A percentile compares a stretch with the other conserved stretches of the same genome.
These are phyloP conservation scores for Drosophila rellima DNA, from an alignment of 2,888 invertebrate species.

Conservation along the genomic window DNA sequence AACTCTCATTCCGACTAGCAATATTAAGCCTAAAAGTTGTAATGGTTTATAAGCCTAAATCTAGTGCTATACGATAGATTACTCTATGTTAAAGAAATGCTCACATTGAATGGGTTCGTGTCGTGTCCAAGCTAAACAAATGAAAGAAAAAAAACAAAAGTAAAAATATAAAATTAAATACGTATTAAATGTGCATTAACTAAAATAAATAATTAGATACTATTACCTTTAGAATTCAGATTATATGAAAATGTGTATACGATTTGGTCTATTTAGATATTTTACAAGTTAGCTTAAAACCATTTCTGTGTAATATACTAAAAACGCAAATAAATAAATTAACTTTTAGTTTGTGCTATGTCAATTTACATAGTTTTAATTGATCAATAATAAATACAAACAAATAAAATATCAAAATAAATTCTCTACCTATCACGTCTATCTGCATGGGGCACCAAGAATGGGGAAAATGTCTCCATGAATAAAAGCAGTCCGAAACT, in stretches of 20 bases:
- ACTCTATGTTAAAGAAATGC: slow-evolving; percentile 34
- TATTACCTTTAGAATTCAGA: slow-evolving; percentile 30
- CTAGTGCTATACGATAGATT: slow-evolving; percentile 21
- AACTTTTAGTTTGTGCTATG: slow-evolving; percentile 33
- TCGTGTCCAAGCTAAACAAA: slow-evolving; percentile 34
- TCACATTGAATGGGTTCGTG: slow-evolving; percentile 49
- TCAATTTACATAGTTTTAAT: slow-evolving; percentile 27
- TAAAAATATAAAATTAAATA: slow-evolving; percentile 31
- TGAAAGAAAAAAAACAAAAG: neutral
- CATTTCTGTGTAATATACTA: slow-evolving; percentile 55
- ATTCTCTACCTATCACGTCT: neutral
- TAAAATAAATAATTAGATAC: slow-evolving; percentile 47
- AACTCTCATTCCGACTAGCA: slow-evolving; percentile 40
- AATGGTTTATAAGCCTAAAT: slow-evolving; percentile 23
- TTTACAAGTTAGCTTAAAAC: slow-evolving; percentile 45
- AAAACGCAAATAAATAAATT: slow-evolving; percentile 34
- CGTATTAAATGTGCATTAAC: slow-evolving; percentile 57
- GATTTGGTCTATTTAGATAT: slow-evolving; percentile 57
- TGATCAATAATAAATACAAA: slow-evolving; percentile 21
- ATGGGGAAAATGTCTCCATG: slow-evolving; percentile 20
- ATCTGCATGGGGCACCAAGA: slow-evolving; percentile 8
- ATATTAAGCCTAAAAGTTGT: slow-evolving; percentile 36
- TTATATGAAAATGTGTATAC: slow-evolving; percentile 61
- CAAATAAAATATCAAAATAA: slow-evolving; percentile 9
- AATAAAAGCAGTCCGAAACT: slow-evolving; percentile 18